Base-by-base conservation (phyloP, 2,113 vertebrate species). In the Rhabdornis inornatus region DNA sequence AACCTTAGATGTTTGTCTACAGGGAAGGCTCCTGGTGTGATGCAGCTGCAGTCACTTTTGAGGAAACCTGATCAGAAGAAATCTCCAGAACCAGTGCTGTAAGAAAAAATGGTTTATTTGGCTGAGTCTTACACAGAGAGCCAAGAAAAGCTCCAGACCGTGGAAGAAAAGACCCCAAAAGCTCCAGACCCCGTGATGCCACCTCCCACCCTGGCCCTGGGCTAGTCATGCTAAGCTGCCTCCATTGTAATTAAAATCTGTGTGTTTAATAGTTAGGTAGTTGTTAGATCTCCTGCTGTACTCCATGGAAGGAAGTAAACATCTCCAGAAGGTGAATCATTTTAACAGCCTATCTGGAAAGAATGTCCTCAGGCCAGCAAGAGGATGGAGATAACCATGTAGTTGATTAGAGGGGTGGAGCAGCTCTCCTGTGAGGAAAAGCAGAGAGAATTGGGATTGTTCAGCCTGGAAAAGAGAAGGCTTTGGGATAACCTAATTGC, bases 301-400 rank as follows among this genome's bases (percentile, higher is more conserved):
- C 17, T 76, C 57, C 39, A 11, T 13, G 5, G 56, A 60, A 95
- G 53, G 44, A 93, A 57, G 75, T 89, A 64, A 91, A 87, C 61
- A 52, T 15, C 69, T 94, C 42, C 40, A 76, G 83, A 96, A 94
- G 31, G 40, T 90, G 87, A 95, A 91, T 91, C 24, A 91, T 85
- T 91, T 90, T 65, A 90, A 61, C 59, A 85, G 53, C 49, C 57
- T 94, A 16, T 83, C 74, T 95, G 94, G 87, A 93, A 95, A 85
- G 44, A 90, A 85, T 87, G 61, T 95, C 57, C 69, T 79, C 31
- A 1, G 61, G 44, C 77, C 47, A 39, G 57, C 1, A 8, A 74
- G 78, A 80, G 39, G 50, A 61, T 74, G 52, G 74, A 81, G 89
- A 80, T 89, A 90, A 83, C 55, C 45, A 7, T 11, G 42, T 20